Evolutionary conservation across 1,140 invertebrate genomes (phyloP).

Genomic region (Drosophila miranda): DNA sequence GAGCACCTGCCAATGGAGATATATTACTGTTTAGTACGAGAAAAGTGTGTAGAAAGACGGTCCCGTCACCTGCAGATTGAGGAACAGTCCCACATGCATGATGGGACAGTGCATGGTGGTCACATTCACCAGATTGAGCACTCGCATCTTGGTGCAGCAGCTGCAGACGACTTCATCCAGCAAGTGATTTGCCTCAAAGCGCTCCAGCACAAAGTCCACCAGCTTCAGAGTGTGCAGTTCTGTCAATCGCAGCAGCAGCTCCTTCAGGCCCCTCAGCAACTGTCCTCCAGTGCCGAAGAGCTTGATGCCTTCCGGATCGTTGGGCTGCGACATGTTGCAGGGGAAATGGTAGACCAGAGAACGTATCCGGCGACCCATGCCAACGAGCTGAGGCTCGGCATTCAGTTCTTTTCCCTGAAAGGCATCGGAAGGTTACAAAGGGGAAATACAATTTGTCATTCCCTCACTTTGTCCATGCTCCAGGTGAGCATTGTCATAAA

Average conservation of each 20-base stretch:
- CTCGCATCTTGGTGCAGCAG: constrained; percentile 86
- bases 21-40: too few species aligned
- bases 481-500: constrained; percentile 92
- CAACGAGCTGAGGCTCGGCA: constrained; percentile 75
- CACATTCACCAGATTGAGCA: constrained; percentile 89
- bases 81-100: constrained; percentile 90
- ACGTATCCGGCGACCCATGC: constrained; percentile 85
- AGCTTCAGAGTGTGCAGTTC: constrained; percentile 87
- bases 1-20: constrained; percentile 83
- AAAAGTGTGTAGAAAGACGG: background rate
- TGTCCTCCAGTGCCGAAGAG: constrained; percentile 91
- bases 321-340: constrained; percentile 88
- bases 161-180: constrained; percentile 89
- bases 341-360: constrained; percentile 90
- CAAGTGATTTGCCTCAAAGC: constrained; percentile 86
- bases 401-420: constrained; percentile 47
- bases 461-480: constrained; percentile 85
- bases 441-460: background rate
- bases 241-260: constrained; percentile 87
- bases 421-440: background rate
- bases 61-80: constrained; percentile 86
- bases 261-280: constrained; percentile 87
- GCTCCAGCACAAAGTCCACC: constrained; percentile 90
- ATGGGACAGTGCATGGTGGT: constrained; percentile 89
- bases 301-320: constrained; percentile 85